Percentiles rank a stretch among this genome's conserved stretches.
phyloP scores from a whole-genome alignment of 2,113 vertebrate genomes.

The Oxyura jamaicensis region DNA sequence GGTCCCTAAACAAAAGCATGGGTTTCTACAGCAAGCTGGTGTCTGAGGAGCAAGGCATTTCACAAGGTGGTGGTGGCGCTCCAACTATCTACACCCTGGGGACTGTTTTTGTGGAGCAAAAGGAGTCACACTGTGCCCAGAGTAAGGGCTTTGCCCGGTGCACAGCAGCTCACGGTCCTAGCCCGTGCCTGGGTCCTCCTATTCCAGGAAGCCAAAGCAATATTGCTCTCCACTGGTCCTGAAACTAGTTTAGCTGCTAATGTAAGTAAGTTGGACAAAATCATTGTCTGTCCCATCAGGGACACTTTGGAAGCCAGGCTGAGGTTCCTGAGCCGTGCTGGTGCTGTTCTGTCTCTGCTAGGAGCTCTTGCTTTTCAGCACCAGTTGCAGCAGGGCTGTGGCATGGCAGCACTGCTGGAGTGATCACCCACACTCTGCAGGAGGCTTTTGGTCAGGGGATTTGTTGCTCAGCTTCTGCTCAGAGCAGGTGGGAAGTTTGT shows the following conservation, averaged over 20 bases:
- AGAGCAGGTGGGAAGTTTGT: background rate
- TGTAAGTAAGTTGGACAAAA: conserved; percentile 2
- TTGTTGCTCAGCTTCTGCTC: background rate
- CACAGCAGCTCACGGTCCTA: background rate
- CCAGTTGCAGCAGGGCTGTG: background rate
- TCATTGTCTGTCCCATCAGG: background rate
- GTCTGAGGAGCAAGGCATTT: accelerated
- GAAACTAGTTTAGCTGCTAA: conserved; percentile 61
- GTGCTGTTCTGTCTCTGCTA: background rate
- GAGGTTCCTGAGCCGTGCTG: background rate
- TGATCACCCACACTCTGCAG: accelerated
- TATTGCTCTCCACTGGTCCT: conserved; percentile 64
- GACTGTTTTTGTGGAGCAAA: background rate
- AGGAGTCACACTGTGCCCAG: background rate
- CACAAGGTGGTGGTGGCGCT: background rate
- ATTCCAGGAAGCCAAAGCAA: conserved; percentile 56
- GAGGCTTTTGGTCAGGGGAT: background rate
- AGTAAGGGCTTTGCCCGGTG: background rate
- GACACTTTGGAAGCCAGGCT: background rate
- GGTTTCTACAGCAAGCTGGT: background rate
- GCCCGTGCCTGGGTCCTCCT: background rate
- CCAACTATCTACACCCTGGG: background rate
- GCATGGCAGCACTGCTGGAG: accelerated
- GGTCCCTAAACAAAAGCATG: background rate
- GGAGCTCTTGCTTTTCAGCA: background rate